Evolutionary conservation across 2,113 vertebrate genomes (phyloP).

Genomic region (human (Homo sapiens)): GRCh38 chr13:66302001-66302500

Average conservation of each 20-base stretch:
- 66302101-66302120: rapidly evolving
- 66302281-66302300: background rate
- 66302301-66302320: background rate
- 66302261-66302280: background rate
- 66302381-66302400: background rate
- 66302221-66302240: background rate
- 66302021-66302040: background rate
- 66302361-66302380: background rate
- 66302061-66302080: background rate
- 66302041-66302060: background rate
- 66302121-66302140: background rate
- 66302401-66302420: background rate
- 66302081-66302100: background rate
- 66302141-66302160: background rate
- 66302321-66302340: background rate
- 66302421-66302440: background rate
- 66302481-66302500: background rate
- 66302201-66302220: background rate
- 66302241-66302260: background rate
- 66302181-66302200: background rate
- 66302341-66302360: background rate
- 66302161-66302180: background rate
- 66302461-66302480: background rate
- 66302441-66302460: background rate
- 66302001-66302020: background rate